These are phyloP conservation scores for Lepidurus apus DNA, from an alignment of 1,140 invertebrate genomes.

Conservation along the genomic window DNA sequence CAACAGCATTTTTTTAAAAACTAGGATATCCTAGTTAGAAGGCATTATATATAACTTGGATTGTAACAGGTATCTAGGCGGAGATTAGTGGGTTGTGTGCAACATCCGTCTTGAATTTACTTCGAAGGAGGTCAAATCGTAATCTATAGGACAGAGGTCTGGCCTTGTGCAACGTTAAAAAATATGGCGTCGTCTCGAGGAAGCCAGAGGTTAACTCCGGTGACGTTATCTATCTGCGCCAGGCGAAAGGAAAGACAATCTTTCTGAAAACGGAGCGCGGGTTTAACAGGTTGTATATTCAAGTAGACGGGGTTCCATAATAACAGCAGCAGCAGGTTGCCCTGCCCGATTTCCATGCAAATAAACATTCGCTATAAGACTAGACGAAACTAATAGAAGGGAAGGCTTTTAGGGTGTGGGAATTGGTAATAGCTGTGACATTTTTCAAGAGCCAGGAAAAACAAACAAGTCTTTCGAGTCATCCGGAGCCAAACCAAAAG, in stretches of 20 bases:
- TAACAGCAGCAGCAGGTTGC: neutral
- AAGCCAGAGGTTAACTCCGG: constrained; percentile 14
- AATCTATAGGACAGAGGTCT: constrained; percentile 12
- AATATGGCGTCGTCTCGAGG: neutral
- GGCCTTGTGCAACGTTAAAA: neutral
- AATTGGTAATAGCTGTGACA: neutral
- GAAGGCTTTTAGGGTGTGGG: neutral
- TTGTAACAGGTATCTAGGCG: neutral
- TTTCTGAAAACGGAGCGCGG: neutral
- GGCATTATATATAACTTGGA: too few species aligned
- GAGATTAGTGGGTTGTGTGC: neutral
- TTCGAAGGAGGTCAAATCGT: neutral
- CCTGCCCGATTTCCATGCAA: neutral
- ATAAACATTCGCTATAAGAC: constrained; percentile 4
- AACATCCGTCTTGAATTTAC: neutral
- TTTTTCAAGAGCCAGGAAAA: neutral
- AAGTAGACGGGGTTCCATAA: neutral
- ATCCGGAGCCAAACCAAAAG: neutral
- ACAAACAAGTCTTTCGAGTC: neutral
- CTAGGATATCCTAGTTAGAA: too few species aligned
- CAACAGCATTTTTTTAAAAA: too few species aligned
- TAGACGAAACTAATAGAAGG: neutral
- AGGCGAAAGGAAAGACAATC: neutral
- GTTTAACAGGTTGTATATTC: constrained; percentile 16
- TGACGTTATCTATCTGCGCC: constrained; percentile 17